These are phyloP conservation scores for Polypedilum pembai DNA, from an alignment of 1,140 invertebrate species.

Conservation along the genomic window DNA sequence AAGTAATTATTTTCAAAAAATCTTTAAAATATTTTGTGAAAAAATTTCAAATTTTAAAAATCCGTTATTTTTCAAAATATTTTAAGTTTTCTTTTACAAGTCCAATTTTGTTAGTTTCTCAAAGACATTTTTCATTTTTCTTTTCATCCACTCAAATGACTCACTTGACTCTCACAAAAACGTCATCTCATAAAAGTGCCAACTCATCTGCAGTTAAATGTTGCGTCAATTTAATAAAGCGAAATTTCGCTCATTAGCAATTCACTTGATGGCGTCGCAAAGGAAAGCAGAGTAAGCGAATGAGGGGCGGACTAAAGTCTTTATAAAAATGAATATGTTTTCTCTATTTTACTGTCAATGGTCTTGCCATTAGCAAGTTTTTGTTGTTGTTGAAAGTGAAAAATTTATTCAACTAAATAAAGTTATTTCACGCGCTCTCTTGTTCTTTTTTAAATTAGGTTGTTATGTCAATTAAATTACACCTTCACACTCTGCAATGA, in stretches of 20 bases:
- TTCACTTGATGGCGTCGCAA: conserved; percentile 3
- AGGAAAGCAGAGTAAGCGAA: background rate
- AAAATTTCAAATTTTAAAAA: too few species aligned
- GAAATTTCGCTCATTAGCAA: background rate
- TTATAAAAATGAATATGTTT: background rate
- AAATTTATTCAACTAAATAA: background rate
- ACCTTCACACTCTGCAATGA: too few species aligned
- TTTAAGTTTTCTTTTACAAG: too few species aligned
- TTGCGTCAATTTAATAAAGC: background rate
- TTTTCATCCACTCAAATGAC: too few species aligned
- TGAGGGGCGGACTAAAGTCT: background rate
- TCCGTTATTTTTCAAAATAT: too few species aligned
- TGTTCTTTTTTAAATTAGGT: too few species aligned
- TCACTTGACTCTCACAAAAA: too few species aligned
- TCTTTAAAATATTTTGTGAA: too few species aligned
- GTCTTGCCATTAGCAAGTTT: background rate
- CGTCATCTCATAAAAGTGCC: background rate
- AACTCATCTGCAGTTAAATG: conserved; percentile 17
- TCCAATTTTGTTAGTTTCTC: too few species aligned
- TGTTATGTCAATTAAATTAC: too few species aligned
- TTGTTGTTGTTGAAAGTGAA: background rate
- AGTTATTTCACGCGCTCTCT: background rate
- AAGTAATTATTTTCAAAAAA: too few species aligned
- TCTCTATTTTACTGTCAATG: background rate
- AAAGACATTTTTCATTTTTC: too few species aligned